Conservation (phyloP, 2,797 vertebrate species). For the Lophotriccus pileatus region DNA sequence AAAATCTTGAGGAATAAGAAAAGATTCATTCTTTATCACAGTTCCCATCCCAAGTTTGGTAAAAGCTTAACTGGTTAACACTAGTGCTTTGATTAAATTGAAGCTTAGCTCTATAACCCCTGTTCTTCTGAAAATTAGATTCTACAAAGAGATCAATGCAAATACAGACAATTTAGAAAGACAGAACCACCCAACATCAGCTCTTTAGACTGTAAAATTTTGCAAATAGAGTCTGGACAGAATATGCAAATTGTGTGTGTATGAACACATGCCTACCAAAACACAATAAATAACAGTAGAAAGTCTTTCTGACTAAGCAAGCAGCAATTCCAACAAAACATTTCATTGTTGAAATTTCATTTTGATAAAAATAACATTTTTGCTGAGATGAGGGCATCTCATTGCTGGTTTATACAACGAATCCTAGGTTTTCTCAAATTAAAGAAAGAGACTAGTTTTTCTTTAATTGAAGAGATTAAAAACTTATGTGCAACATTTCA, state of each 20-base stretch:
- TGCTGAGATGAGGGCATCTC: neutral
- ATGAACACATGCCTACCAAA: neutral
- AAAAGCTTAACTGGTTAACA: neutral
- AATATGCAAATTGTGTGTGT: neutral
- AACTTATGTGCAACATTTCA: neutral
- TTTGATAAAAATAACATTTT: neutral
- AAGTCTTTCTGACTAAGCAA: neutral
- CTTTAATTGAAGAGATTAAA: neutral
- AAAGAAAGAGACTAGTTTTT: neutral
- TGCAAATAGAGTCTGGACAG: neutral
- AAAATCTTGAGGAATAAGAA: neutral
- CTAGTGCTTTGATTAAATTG: neutral
- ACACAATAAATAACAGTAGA: neutral
- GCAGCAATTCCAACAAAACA: neutral
- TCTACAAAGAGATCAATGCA: neutral
- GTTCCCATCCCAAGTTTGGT: neutral
- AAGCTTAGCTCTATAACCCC: neutral
- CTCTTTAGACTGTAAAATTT: neutral
- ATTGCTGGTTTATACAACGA: neutral
- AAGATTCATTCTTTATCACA: neutral
- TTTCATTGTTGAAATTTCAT: neutral
- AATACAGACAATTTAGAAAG: neutral
- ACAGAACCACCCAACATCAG: neutral
- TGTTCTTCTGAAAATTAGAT: neutral
- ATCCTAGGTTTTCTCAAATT: neutral